A percentile compares a stretch with the other conserved stretches of the same genome.
Evolutionary conservation across 2,797 vertebrate species (phyloP).

Genomic region (Gobio occitaniae): DNA sequence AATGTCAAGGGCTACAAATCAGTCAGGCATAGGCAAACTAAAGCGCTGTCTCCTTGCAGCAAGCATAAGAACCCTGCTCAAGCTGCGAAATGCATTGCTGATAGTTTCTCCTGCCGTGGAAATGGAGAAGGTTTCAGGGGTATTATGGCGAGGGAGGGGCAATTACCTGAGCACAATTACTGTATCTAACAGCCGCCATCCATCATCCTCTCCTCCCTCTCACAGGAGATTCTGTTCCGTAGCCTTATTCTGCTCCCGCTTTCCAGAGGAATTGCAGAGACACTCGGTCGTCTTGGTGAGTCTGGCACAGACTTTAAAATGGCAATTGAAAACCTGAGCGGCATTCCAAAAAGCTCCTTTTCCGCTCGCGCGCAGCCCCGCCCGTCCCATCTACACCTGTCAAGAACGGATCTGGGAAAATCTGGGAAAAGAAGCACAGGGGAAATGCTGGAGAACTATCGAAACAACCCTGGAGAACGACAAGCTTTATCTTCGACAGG

Average conservation of each 20-base stretch:
- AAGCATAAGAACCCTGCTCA: background rate
- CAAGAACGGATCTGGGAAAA: slow-evolving; percentile 28
- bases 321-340: slow-evolving; percentile 77
- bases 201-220: slow-evolving; percentile 77
- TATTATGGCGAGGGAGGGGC: slow-evolving; percentile 59
- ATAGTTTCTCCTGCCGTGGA: slow-evolving; percentile 38
- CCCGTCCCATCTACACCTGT: slow-evolving; percentile 13
- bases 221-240: slow-evolving; percentile 63
- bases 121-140: slow-evolving; percentile 44
- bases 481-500: slow-evolving; percentile 17
- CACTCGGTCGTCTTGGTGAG: slow-evolving; percentile 73
- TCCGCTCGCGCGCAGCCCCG: slow-evolving; percentile 6
- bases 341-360: slow-evolving; percentile 74
- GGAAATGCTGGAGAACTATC: slow-evolving; percentile 18
- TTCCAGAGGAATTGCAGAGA: slow-evolving; percentile 75
- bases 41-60: slow-evolving; percentile 14
- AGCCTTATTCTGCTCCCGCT: slow-evolving; percentile 54
- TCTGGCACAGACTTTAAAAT: slow-evolving; percentile 40
- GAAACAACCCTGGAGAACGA: slow-evolving; percentile 10
- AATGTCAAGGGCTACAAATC: slow-evolving; percentile 49
- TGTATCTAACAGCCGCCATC: slow-evolving; percentile 80
- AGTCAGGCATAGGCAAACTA: slow-evolving; percentile 1
- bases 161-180: slow-evolving; percentile 85
- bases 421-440: background rate
- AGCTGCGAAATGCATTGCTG: slow-evolving; percentile 47